These are phyloP conservation scores for Anseranas semipalmata DNA, from an alignment of 2,113 vertebrate genomes.

Conservation along the genomic window DNA sequence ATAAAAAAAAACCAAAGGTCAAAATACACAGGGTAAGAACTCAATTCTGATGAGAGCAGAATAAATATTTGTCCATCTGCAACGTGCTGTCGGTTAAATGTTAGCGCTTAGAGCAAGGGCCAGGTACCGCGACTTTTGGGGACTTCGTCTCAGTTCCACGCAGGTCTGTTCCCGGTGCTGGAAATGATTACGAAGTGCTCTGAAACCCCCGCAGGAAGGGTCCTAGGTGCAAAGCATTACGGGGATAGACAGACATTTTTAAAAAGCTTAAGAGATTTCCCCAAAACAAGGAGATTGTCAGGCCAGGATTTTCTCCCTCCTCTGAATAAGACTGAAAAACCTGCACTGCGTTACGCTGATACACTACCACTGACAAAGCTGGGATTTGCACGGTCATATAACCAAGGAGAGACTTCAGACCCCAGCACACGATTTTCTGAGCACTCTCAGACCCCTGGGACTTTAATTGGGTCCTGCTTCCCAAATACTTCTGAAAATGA, in stretches of 20 bases:
- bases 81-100: not conserved
- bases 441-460: not conserved
- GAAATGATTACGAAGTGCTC: not conserved
- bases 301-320: not conserved
- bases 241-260: not conserved
- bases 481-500: conserved; percentile 14
- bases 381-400: not conserved
- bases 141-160: not conserved
- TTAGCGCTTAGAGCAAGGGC: not conserved
- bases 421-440: not conserved
- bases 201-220: not conserved
- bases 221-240: not conserved
- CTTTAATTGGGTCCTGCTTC: not conserved
- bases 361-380: not conserved
- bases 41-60: not conserved
- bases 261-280: not conserved
- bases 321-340: not conserved
- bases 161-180: not conserved
- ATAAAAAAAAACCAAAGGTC: not conserved
- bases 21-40: not conserved
- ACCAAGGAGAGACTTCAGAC: not conserved
- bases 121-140: accelerated
- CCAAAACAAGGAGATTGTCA: not conserved
- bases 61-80: not conserved
- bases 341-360: accelerated